phyloP scores from a whole-genome alignment of 2,797 vertebrate genomes.

The Glossophaga mutica region DNA sequence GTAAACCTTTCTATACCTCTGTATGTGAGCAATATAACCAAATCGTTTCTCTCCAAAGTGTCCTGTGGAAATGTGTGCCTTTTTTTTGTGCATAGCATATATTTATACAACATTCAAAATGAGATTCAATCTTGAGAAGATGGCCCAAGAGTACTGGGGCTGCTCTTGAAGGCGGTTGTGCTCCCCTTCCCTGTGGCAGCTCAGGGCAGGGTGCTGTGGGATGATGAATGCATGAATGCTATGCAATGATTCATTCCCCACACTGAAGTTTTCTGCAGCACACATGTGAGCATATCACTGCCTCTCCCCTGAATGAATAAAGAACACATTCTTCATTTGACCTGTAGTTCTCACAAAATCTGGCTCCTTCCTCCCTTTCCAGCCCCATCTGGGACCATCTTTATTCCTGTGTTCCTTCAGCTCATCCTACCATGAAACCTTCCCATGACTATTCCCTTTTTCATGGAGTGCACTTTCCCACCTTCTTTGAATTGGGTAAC shows the following conservation, averaged over 20 bases:
- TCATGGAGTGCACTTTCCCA: neutral
- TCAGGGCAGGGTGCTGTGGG: neutral
- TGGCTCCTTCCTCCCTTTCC: neutral
- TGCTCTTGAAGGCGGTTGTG: neutral
- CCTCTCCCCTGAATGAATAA: neutral
- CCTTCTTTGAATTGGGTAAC: neutral
- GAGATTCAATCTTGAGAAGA: neutral
- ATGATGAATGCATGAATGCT: neutral
- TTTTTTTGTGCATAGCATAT: neutral
- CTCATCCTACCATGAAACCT: neutral
- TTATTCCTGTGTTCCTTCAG: neutral
- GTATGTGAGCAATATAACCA: slow-evolving; percentile 9
- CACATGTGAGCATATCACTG: neutral
- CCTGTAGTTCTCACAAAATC: neutral
- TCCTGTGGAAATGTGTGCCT: neutral
- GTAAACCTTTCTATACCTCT: slow-evolving; percentile 19
- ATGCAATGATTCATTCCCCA: neutral
- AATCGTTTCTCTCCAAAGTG: slow-evolving; percentile 41
- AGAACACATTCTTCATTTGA: neutral
- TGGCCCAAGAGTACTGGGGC: neutral
- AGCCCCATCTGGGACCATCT: neutral
- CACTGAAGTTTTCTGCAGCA: neutral
- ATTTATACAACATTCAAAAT: neutral
- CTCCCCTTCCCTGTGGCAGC: neutral
- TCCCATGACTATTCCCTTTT: neutral